Base-by-base conservation (phyloP, 2,888 invertebrate species). In the Athalia rosae region DNA sequence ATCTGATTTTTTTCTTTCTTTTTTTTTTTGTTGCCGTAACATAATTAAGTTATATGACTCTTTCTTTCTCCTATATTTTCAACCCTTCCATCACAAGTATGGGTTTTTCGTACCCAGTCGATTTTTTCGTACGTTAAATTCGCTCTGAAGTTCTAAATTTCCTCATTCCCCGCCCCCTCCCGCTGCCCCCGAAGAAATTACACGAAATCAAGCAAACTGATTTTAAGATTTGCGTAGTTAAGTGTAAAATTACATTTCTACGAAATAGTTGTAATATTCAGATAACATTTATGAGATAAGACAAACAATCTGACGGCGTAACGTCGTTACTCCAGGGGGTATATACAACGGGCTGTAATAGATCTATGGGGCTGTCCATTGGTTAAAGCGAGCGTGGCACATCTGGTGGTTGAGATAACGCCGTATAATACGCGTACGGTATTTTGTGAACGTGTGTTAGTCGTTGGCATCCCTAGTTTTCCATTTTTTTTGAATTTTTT, bases 361-460 rank as follows among this genome's bases (percentile, higher is more conserved):
- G 53, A 69, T 28, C 53, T 13, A 28, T 45, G 56, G 43, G n/a
- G 45, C 56, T 5, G 69, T 48, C 41, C n/a, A 8, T 53, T 53
- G 4, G 9, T 11, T 53, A 53, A 43, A 56, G 50, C 43, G 28
- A 71, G 56, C 71, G 58, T 56, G 15, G 58, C 71, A 71, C 71
- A 71, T 71, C 71, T 71, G 71, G 45, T 71, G n/a, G 8, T 43
- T 58, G 58, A 71, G 71, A 71, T 71, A 71, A 71, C 71, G 56
- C 45, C 58, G 50, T 45, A n/a, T n/a, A 15, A 53, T 7, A 0
- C 61, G 28, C 61, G 8, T 9, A 67, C 67, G 50, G 67, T 67
- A 28, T 53, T 28, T 28, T 28, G 28, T 28, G 2, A 28, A 28
- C 28, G 67, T 53, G 67, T 53, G 13, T 67, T 13, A 48, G 28